Evolutionary conservation across 2,797 vertebrate species (phyloP), one percentile per base, ranked within the genome.

Genomic region (Periparus ater): DNA sequence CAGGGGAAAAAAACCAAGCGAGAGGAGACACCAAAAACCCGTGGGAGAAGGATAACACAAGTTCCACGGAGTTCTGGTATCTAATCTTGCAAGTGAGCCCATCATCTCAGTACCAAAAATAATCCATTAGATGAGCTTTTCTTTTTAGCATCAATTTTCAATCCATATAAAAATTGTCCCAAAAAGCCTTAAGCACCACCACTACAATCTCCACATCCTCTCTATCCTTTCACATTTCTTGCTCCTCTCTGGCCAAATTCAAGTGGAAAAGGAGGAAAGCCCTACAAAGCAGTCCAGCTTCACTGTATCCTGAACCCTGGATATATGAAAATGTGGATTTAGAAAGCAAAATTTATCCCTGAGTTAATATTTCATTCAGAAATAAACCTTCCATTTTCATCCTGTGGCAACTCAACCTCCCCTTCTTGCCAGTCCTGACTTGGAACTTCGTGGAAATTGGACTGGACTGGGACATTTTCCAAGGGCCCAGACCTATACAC

Each of bases 1-100:
- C 71, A 90, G 45, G 21, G 45, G 21, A 27, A 10, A 38, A 81
- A 85, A 84, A 44, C 9, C 17, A 53, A 77, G 54, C 0, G 10
- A 88, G 63, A 84, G n/a, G 40, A 93, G 62, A 94, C 57, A 94
- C n/a, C 61, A 90, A 79, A 88, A 93, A 47, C 38, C 55, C 29
- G 17, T 65, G 63, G 79, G 67, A 93, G 83, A 86, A 78, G 54
- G 60, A 84, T 1, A 13, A 62, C 50, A 48, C 4, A 9, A 85
- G 20, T 61, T 67, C 38, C 55, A 54, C 1, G 2, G 51, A 81
- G 38, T 40, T 88, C 84, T 68, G 30, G 14, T 38, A 45, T 10
- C 26, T 77, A 17, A 78, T 45, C 76, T 79, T 70, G 67, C 47
- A 63, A 74, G 9, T 17, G 50, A 88, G 51, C 44, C 48, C 50